Base-by-base conservation (phyloP, 2,797 vertebrate genomes). In the Urophycis tenuis region DNA sequence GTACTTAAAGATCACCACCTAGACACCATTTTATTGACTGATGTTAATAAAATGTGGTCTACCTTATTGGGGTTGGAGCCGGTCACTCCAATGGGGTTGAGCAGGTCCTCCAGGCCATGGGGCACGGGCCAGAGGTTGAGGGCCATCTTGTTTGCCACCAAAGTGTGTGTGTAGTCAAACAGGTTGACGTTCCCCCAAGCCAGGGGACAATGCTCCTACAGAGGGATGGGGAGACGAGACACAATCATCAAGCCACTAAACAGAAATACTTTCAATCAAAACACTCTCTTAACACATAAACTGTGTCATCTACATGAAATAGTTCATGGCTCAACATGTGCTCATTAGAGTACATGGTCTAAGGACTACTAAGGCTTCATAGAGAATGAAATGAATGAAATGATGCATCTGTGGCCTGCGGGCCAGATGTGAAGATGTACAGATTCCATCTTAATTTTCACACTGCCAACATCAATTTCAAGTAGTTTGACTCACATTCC, bases 1-100 rank as follows among this genome's bases (percentile, higher is more conserved):
- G 53, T 60, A 10, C 53, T 10, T 60, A 60, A 4, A 60, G 53
- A 60, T n/a, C n/a, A 19, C 53, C 0, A 9, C n/a, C 53, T 60
- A 7, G 17, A 11, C 53, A 25, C 1, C 53, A 1, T 10, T 60
- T 60, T 22, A n/a, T 60, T 19, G 53, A 60, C 7, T 60, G 9
- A 60, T n/a, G n/a, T n/a, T n/a, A n/a, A n/a, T n/a, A n/a, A n/a
- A n/a, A n/a, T n/a, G 11, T 17, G 39, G 3, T 71, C 73, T 88
- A 98, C 97, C 95, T 98, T 98, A 85, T 98, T 98, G 77, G 96
- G 97, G 89, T 99, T 98, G 83, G 97, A 99, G 74, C 97, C 97
- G 33, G 96, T 97, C 85, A 98, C 96, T 80, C 97, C 96, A 77
- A 99, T 98, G 81, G 97, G 94, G 88, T 99, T 99, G 80, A 99